Evolutionary conservation across 2,888 invertebrate genomes (phyloP).

Genomic region (Stegophylla sp.): DNA sequence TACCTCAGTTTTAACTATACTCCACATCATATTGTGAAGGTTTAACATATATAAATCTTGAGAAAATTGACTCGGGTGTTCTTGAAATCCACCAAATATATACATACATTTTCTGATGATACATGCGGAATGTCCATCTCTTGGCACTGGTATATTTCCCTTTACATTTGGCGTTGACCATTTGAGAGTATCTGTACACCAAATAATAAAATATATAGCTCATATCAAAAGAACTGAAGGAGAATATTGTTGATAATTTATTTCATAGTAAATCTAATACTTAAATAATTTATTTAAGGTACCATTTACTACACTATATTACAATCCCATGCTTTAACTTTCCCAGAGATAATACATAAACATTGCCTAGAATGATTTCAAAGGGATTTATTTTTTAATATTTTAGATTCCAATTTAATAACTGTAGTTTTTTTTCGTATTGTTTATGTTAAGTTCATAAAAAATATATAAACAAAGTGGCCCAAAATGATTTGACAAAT

Average conservation of each 20-base stretch:
- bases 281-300: not conserved
- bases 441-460: no score
- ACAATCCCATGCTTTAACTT: no score
- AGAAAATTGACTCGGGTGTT: slow-evolving; percentile 80
- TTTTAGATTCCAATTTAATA: no score
- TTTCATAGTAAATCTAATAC: not conserved
- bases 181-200: slow-evolving; percentile 67
- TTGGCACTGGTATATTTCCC: slow-evolving; percentile 78
- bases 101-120: slow-evolving; percentile 81
- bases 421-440: no score
- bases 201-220: not conserved
- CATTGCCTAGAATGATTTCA: no score
- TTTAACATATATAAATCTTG: slow-evolving; percentile 79
- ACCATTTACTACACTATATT: no score
- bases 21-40: slow-evolving; percentile 65
- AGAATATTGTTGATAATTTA: not conserved
- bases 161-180: slow-evolving; percentile 74
- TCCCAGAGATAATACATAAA: no score
- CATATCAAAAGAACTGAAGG: no score
- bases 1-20: slow-evolving; percentile 25
- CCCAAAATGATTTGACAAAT: no score
- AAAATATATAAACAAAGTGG: no score
- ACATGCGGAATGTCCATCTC: slow-evolving; percentile 92
- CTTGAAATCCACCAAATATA: slow-evolving; percentile 90
- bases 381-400: no score